Percentiles rank a stretch among this genome's conserved stretches.
Conservation (phyloP, 2,888 invertebrate species). For the Leptinotarsa peninsularis region DNA sequence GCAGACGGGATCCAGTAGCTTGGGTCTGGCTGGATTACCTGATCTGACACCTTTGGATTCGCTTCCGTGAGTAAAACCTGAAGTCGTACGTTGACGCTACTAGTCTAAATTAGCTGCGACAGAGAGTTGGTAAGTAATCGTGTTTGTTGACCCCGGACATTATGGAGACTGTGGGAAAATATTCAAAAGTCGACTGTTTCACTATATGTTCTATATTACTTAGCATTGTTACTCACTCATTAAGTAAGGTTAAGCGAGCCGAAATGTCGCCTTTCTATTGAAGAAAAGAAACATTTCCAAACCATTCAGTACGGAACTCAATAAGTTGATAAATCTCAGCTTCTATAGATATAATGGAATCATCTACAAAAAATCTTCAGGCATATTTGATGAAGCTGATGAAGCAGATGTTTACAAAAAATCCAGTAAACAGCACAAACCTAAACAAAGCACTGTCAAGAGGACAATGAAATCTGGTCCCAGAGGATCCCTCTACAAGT, state of each 20-base stretch:
- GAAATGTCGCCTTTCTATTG: conserved; percentile 85
- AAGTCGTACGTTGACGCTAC: no score
- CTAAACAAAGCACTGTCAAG: conserved; percentile 79
- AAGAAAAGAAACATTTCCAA: conserved; percentile 87
- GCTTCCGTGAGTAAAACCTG: no score
- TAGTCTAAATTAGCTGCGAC: no score
- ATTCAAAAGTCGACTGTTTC: no score
- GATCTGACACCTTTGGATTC: no score
- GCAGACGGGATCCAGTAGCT: no score
- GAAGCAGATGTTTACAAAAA: conserved; percentile 91
- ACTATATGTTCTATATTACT: no score
- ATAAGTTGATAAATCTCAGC: conserved; percentile 92
- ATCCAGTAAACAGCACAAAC: conserved; percentile 77
- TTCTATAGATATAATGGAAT: conserved; percentile 95
- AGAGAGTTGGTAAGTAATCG: no score
- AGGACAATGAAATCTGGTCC: conserved; percentile 90
- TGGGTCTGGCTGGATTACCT: no score
- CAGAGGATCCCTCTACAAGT: conserved; percentile 85
- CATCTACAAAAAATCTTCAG: conserved; percentile 91
- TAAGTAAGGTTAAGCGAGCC: conserved; percentile 35
- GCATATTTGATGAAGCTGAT: conserved; percentile 86
- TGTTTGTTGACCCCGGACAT: no score
- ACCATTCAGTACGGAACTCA: conserved; percentile 81
- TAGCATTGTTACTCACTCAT: not conserved
- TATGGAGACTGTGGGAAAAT: no score